Evolutionary conservation across 2,113 vertebrate species (phyloP).

Genomic region (Butastur rufipennis): DNA sequence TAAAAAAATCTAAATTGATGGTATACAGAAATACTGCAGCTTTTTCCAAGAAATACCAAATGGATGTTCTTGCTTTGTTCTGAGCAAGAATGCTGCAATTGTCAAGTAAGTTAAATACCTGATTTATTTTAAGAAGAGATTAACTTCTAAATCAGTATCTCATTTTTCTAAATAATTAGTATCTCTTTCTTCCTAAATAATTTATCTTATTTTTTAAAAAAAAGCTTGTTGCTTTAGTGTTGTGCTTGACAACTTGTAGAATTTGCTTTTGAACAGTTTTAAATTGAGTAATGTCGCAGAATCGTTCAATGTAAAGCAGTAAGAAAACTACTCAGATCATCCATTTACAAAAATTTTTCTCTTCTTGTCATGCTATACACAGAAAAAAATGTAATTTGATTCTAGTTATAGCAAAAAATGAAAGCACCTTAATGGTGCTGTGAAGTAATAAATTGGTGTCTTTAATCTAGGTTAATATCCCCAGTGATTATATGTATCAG

Average conservation of each 20-base stretch:
- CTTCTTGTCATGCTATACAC: neutral
- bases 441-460: neutral
- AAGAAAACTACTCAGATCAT: neutral
- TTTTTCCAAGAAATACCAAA: neutral
- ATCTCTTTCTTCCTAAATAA: neutral
- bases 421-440: neutral
- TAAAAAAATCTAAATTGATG: neutral
- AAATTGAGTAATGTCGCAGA: neutral
- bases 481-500: neutral
- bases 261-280: neutral
- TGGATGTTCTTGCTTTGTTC: neutral
- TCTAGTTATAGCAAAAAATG: neutral
- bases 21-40: neutral
- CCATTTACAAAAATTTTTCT: neutral
- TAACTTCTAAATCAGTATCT: neutral
- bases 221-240: neutral
- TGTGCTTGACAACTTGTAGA: neutral
- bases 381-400: neutral
- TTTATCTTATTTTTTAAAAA: neutral
- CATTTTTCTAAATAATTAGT: neutral
- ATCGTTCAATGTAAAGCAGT: neutral
- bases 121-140: neutral
- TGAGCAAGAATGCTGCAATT: neutral
- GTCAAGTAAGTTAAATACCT: neutral
- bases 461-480: neutral